Evolutionary conservation across 1,140 invertebrate species (phyloP).

Genomic region (Neotoxoptera formosana): DNA sequence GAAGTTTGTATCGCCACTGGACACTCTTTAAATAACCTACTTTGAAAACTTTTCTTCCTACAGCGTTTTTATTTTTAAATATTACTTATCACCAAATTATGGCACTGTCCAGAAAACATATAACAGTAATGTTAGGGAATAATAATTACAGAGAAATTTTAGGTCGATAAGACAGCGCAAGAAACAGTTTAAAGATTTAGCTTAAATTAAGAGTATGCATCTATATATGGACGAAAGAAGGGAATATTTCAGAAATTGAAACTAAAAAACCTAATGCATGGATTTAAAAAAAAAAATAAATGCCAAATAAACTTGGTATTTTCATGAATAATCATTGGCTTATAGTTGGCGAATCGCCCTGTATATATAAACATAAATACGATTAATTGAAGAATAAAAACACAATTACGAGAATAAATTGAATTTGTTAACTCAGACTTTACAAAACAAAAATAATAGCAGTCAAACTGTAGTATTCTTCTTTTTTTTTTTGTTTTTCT

Average conservation of each 20-base stretch:
- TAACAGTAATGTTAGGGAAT: rapidly evolving
- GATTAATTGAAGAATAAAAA: background rate
- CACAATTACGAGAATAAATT: background rate
- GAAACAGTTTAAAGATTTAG: background rate
- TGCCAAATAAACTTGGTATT: background rate
- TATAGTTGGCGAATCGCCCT: background rate
- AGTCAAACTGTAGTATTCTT: background rate
- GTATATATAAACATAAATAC: background rate
- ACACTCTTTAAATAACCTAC: background rate
- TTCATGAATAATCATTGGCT: background rate
- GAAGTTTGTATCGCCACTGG: too few species aligned
- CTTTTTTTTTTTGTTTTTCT: background rate
- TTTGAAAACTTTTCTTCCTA: background rate
- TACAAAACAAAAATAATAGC: conserved; percentile 8
- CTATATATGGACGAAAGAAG: background rate
- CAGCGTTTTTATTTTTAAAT: background rate
- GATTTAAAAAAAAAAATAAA: background rate
- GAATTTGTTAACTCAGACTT: background rate
- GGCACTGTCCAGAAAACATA: background rate
- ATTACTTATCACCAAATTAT: background rate
- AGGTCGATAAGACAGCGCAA: background rate
- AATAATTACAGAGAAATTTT: background rate
- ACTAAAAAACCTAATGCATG: background rate
- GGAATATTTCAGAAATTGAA: background rate
- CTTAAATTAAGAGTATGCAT: background rate